Conservation (phyloP, 2,797 vertebrate species). For the Malurus leucopterus region DNA sequence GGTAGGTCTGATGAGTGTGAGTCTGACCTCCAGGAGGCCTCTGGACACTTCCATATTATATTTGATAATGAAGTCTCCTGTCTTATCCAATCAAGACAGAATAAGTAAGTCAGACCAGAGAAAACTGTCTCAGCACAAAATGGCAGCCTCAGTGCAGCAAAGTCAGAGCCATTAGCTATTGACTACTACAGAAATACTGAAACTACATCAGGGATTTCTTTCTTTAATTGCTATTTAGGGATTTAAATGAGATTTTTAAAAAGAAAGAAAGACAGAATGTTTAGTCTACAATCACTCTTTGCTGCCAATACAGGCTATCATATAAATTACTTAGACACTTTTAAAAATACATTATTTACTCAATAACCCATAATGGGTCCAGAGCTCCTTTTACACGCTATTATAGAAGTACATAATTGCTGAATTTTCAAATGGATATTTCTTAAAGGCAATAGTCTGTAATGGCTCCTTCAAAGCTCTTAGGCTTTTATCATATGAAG, state of each 20-base stretch:
- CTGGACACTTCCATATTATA: slow-evolving; percentile 29
- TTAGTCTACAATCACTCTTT: slow-evolving; percentile 62
- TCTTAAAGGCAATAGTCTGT: slow-evolving; percentile 70
- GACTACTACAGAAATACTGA: slow-evolving; percentile 52
- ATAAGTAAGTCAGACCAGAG: slow-evolving; percentile 17
- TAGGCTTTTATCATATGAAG: slow-evolving; percentile 72
- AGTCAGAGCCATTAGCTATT: slow-evolving; percentile 55
- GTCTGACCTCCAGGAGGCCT: slow-evolving; percentile 36
- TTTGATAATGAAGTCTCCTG: slow-evolving; percentile 54
- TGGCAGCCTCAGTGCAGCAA: slow-evolving; percentile 21
- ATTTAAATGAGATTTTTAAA: slow-evolving; percentile 61
- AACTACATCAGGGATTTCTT: slow-evolving; percentile 59
- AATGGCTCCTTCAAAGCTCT: slow-evolving; percentile 75
- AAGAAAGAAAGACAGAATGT: slow-evolving; percentile 59
- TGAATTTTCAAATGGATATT: slow-evolving; percentile 71
- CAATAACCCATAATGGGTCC: slow-evolving; percentile 74
- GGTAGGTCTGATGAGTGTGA: neutral
- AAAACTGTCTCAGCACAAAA: slow-evolving; percentile 58
- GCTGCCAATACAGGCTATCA: slow-evolving; percentile 65
- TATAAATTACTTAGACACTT: slow-evolving; percentile 74
- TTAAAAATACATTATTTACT: slow-evolving; percentile 76
- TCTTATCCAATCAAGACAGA: slow-evolving; percentile 33
- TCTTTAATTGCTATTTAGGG: slow-evolving; percentile 62
- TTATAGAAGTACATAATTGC: slow-evolving; percentile 73
- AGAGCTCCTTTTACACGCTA: slow-evolving; percentile 69